These are phyloP conservation scores for Betta splendens DNA, from an alignment of 2,797 vertebrate species.

Conservation along the genomic window DNA sequence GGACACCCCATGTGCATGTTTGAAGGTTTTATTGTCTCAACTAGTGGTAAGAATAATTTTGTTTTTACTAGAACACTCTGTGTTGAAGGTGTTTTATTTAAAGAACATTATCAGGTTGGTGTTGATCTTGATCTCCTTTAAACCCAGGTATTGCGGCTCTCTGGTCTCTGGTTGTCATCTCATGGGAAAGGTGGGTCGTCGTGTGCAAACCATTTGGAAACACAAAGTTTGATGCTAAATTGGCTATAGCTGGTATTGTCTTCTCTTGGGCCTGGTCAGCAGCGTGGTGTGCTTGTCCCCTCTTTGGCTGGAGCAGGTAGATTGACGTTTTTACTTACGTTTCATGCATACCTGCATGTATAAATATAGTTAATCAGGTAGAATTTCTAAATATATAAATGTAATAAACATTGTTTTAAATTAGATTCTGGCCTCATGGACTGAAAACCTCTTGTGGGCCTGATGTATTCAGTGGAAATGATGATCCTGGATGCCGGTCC, in stretches of 20 bases:
- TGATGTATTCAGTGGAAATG: constrained; percentile 90
- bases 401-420: constrained; percentile 13
- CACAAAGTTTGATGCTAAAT: constrained; percentile 87
- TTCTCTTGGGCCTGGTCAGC: constrained; percentile 88
- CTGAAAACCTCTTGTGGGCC: constrained; percentile 93
- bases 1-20: constrained; percentile 89
- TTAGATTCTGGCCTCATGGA: constrained; percentile 91
- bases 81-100: no score
- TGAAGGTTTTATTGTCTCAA: constrained; percentile 86
- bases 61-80: neutral
- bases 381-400: no score
- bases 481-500: constrained; percentile 85
- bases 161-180: constrained; percentile 90
- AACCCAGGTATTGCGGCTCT: constrained; percentile 85
- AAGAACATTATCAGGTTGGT: no score
- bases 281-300: constrained; percentile 83
- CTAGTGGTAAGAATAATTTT: constrained; percentile 83
- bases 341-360: neutral
- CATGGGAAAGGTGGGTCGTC: constrained; percentile 92
- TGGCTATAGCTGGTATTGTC: constrained; percentile 82
- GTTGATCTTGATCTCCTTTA: no score
- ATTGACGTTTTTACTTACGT: neutral
- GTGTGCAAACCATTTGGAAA: constrained; percentile 94
- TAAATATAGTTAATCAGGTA: no score
- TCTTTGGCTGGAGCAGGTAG: constrained; percentile 94